Evolutionary conservation across 1,140 invertebrate genomes (phyloP), one percentile per base, ranked within the genome.

Genomic region (Psilanteris sp.): DNA sequence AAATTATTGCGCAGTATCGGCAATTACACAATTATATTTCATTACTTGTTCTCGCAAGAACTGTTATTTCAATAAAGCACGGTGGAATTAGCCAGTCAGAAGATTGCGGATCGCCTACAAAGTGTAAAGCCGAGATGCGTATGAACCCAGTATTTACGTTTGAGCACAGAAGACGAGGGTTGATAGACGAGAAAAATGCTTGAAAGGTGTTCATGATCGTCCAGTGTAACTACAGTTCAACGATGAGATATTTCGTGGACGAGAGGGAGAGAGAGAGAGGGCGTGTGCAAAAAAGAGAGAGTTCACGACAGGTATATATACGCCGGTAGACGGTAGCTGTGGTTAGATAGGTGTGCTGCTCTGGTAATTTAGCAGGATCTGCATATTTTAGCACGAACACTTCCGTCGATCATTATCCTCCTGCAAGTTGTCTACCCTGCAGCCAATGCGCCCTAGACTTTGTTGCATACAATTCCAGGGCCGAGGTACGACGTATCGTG

Each of bases 371-470:
- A 85, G 72, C 75, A 55, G 82, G 83, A 87, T 87, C 85, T 88
- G 85, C 85, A 88, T 88, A 88, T 87, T 88, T 88, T 87, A 86
- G 81, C 85, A 87, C 86, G 85, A 85, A 85, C 84, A 85, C 85
- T 88, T 88, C 85, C 86, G 85, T 72, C 84, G 86, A 88, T 87
- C 83, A 85, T 87, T 88, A 88, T 88, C 85, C 82, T 78, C 67
- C 71, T 75, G 70, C 70, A 59, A 71, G 61, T 73, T 68, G 73
- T 76, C 72, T 76, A 77, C 68, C 71, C 79, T 73, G 73, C 66
- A 71, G 57, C 55, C 37, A 72, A 20, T 44, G 66, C 46, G 73
- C 77, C 52, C 67, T 67, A 72, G 54, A 72, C 67, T 76, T 75
- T 79, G 76, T 76, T 75, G 67, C 71, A 68, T 52, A 67, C 70